Evolutionary conservation across 2,797 vertebrate species (phyloP).

Genomic region (Vireo griseus): DNA sequence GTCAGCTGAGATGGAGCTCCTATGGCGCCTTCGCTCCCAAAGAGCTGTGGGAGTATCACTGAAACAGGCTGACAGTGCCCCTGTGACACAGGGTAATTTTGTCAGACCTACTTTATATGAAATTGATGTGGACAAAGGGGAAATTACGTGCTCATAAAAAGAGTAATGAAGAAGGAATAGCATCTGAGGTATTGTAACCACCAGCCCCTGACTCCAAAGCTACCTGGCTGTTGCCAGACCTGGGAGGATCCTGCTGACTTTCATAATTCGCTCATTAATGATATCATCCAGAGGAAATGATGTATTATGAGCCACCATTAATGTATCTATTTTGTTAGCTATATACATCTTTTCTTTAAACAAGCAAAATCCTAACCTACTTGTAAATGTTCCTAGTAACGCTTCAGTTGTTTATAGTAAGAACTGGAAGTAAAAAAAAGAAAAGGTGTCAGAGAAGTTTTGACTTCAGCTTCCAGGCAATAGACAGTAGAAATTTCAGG

Average conservation of each 20-base stretch:
- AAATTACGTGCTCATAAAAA: neutral
- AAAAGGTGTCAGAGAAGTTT: neutral
- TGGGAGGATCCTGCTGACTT: neutral
- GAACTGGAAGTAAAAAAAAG: neutral
- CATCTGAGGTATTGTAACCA: neutral
- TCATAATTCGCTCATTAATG: neutral
- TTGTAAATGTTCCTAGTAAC: neutral
- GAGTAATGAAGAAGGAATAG: neutral
- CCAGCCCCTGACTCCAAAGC: neutral
- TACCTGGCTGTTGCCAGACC: accelerated
- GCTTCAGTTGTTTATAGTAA: neutral
- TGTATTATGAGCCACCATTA: neutral
- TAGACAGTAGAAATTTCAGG: neutral
- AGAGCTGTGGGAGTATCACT: neutral
- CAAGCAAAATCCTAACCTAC: neutral
- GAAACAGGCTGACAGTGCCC: neutral
- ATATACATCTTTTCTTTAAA: neutral
- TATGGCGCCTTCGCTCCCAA: accelerated
- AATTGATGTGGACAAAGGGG: neutral
- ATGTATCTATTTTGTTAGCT: neutral
- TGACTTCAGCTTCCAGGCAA: conserved; percentile 1
- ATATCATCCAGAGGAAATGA: neutral
- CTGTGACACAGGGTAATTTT: neutral
- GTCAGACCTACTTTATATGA: neutral
- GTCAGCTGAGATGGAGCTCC: neutral